Evolutionary conservation across 2,113 vertebrate species (phyloP), one percentile per base, ranked within the genome.

Genomic region (Falco punctatus): DNA sequence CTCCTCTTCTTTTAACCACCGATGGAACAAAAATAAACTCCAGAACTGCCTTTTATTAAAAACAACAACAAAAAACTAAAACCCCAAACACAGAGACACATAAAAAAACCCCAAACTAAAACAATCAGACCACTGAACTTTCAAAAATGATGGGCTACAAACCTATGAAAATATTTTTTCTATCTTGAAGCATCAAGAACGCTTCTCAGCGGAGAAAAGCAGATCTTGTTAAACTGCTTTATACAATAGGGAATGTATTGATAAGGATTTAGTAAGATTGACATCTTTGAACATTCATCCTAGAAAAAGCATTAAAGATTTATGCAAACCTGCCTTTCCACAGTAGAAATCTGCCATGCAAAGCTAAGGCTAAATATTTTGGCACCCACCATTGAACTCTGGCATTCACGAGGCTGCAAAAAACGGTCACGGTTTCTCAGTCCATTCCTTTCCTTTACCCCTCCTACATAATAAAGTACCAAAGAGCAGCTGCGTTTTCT

Each of bases 151-250:
- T 12, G 33, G 57, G 44, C 61, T 77, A 30, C n/a, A 86, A 88
- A 81, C 32, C 64, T 96, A 55, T 52, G 24, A 91, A 92, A 93
- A 72, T 79, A 72, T 92, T 87, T 81, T 78, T 86, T 85, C 65
- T 92, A 28, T 22, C 24, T 44, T 59, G 58, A 69, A 78, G 35
- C 52, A 59, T 15, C 38, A 93, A 81, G 57, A 86, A 52, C 0
- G 0, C 27, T 69, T 69, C 48, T 87, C 61, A 58, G 52, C 71
- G 12, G 5, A 71, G 48, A 88, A 80, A 48, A 11, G 57, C 20
- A 84, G 72, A 72, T 66, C 42, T 65, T 57, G 17, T n/a, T 81
- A 24, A 87, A 79, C 40, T 65, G 21, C 57, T 58, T 13, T 40
- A 57, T 9, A 59, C 35, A 95, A 75, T 14, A 86, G 40, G 27